Evolutionary conservation across 2,113 vertebrate species (phyloP).

Genomic region (Apodemus speciosus): DNA sequence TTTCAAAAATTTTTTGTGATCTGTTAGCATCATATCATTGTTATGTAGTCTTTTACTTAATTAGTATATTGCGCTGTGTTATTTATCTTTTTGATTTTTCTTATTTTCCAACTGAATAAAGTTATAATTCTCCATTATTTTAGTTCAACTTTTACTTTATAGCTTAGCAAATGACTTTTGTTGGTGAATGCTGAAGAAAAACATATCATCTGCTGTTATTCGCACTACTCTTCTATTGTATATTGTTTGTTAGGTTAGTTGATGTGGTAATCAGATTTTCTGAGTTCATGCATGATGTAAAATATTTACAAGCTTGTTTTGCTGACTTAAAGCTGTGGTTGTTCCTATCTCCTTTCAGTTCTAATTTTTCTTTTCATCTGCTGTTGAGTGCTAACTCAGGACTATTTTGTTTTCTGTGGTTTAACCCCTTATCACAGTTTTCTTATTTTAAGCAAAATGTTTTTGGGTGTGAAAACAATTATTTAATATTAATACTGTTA

Average conservation of each 20-base stretch:
- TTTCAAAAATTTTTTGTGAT: conserved; percentile 20
- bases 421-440: background rate
- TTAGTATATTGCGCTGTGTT: background rate
- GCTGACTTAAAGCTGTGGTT: background rate
- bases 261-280: background rate
- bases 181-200: conserved; percentile 1
- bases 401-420: background rate
- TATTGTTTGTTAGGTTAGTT: background rate
- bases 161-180: background rate
- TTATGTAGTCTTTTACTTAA: conserved; percentile 3
- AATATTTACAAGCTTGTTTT: background rate
- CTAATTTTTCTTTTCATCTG: background rate
- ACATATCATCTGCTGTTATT: background rate
- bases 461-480: background rate
- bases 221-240: background rate
- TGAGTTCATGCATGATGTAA: background rate
- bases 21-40: background rate
- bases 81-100: background rate
- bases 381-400: background rate
- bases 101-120: background rate
- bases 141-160: background rate
- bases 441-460: background rate
- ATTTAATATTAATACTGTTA: conserved; percentile 1
- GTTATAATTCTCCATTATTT: conserved; percentile 16
- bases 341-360: background rate